Evolutionary conservation across 2,888 invertebrate species (phyloP), one percentile per base, ranked within the genome.

Genomic region (Xestoiulus laeticollis): DNA sequence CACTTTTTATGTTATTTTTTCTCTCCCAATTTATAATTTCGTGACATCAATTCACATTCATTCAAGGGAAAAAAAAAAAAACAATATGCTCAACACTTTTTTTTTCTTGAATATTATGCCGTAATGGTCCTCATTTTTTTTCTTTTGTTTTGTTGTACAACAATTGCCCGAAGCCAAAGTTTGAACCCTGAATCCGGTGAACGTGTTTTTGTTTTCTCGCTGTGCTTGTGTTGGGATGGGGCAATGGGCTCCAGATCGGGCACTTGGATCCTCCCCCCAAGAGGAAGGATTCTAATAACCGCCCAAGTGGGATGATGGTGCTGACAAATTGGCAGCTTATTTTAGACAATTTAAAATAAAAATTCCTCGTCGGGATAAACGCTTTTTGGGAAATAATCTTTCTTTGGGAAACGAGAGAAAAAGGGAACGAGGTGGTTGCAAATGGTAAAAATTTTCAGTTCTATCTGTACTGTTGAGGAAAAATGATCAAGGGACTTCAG

Each of bases 161-260:
- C 78, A 78, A 30, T 78, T 78, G 78, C 78, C 78, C 30, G 30
- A 78, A 78, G 30, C 78, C 78, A 78, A 78, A 78, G 78, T 78
- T 43, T 78, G 78, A 78, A 30, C 30, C 78, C 4, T 38, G 22
- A 30, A 78, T 22, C 78, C 78, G 78, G 78, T 78, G 78, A 26
- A 26, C 78, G 78, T 78, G n/a, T n/a, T n/a, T 78, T 78, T 78
- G 78, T 78, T 78, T 78, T 78, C 78, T 78, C 78, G 30, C 78
- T 78, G 78, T 78, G 78, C 30, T 78, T 78, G 14, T 30, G 78
- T 26, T 22, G 38, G 78, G 78, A 30, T 78, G 78, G 78, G 78
- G 78, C 30, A 14, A 8, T 14, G 78, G 78, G 30, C 30, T 30
- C 78, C 78, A 78, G 12, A 5, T 19, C 59, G 33, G 78, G 14